phyloP scores from a whole-genome alignment of 2,113 vertebrate genomes.

The Trinectes maculatus region DNA sequence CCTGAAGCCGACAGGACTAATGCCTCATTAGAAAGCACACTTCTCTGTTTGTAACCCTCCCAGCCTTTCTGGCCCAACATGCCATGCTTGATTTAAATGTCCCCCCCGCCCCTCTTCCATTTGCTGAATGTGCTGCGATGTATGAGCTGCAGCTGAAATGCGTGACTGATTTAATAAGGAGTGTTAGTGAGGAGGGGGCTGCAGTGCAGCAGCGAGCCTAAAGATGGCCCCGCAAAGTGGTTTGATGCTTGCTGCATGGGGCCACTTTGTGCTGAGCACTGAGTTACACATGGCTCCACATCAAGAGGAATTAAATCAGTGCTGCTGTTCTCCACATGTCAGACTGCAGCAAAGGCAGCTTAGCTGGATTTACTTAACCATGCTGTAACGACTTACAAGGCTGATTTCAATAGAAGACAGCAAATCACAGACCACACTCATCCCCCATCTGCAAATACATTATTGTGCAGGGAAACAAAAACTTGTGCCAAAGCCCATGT shows the following conservation, averaged over 20 bases:
- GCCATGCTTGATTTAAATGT: conserved; percentile 50
- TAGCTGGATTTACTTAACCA: conserved; percentile 49
- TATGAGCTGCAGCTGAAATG: conserved; percentile 57
- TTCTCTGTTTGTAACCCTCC: conserved; percentile 21
- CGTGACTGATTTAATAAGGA: conserved; percentile 72
- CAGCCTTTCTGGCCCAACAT: conserved; percentile 26
- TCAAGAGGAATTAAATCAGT: conserved; percentile 74
- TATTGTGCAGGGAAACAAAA: not conserved
- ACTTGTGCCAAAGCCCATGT: not conserved
- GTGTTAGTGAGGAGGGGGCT: conserved; percentile 40
- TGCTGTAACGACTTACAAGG: conserved; percentile 39
- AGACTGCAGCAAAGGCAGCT: conserved; percentile 60
- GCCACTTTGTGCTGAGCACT: conserved; percentile 74
- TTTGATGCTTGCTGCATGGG: conserved; percentile 57
- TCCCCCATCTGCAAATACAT: not conserved
- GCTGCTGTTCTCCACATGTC: conserved; percentile 51
- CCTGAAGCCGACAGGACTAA: conserved; percentile 56
- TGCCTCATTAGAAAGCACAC: conserved; percentile 43
- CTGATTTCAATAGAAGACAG: conserved; percentile 40
- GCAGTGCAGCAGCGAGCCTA: conserved; percentile 29
- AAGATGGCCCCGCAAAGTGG: conserved; percentile 36
- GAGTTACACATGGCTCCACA: conserved; percentile 69
- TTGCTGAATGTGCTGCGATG: conserved; percentile 59
- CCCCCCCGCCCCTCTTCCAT: not conserved
- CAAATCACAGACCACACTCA: conserved; percentile 29